phyloP scores from a whole-genome alignment of 2,797 vertebrate genomes.

The Eurystomus glaucurus region DNA sequence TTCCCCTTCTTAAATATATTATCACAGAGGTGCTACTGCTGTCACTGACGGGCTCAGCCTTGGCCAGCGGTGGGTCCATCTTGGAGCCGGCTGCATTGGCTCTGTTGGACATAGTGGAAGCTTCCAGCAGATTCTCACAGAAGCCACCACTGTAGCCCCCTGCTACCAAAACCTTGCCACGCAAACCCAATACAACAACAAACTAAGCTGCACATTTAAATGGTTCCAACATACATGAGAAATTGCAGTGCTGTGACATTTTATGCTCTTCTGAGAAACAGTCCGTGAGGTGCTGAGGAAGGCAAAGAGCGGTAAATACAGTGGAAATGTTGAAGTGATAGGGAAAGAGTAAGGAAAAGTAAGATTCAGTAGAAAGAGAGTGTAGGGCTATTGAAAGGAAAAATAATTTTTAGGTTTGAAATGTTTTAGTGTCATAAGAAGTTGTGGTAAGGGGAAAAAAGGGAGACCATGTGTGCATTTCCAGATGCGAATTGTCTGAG shows the following conservation, averaged over 20 bases:
- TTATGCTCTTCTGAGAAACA: not conserved
- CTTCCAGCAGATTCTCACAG: not conserved
- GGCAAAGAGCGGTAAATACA: not conserved
- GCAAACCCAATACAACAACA: not conserved
- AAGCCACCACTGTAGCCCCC: not conserved
- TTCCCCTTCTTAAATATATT: no score
- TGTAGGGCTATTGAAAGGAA: not conserved
- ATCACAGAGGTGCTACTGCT: no score
- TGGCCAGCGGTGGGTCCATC: no score
- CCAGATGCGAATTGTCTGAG: not conserved
- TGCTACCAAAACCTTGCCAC: not conserved
- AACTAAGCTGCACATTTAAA: not conserved
- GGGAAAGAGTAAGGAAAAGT: not conserved
- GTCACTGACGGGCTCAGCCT: no score
- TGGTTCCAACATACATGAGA: not conserved
- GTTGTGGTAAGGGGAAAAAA: not conserved
- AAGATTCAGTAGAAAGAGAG: not conserved
- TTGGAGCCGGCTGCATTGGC: no score
- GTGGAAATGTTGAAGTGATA: not conserved
- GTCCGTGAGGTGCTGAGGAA: not conserved
- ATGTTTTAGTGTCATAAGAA: not conserved
- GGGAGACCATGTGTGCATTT: not conserved
- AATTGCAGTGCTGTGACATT: not conserved
- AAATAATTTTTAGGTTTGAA: not conserved
- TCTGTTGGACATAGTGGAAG: not conserved